Conservation (phyloP, 2,888 invertebrate species). For the Metalampra italica region DNA sequence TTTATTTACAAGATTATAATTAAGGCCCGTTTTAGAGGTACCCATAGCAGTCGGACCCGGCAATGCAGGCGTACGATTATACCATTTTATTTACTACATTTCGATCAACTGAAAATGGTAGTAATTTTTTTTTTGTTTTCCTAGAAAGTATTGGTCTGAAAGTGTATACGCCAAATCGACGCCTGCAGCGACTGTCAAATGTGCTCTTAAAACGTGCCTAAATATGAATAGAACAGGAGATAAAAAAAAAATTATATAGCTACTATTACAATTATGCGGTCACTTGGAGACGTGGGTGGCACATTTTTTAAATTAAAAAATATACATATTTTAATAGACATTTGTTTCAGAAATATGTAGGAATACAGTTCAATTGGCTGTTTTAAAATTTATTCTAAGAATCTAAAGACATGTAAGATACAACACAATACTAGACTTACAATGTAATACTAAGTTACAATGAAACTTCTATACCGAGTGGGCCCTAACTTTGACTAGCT, state of each 20-base stretch:
- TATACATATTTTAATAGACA: slow-evolving; percentile 9
- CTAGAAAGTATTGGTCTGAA: too few species aligned
- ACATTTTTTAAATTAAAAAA: slow-evolving; percentile 36
- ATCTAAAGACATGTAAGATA: neutral
- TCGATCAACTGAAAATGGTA: too few species aligned
- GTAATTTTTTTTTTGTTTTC: too few species aligned
- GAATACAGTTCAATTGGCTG: too few species aligned
- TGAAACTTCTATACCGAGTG: slow-evolving; percentile 4
- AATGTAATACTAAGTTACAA: slow-evolving; percentile 8
- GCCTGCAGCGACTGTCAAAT: too few species aligned
- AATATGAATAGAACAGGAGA: neutral
- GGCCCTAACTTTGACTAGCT: slow-evolving; percentile 47
- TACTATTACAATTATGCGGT: slow-evolving; percentile 56
- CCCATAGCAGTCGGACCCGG: slow-evolving; percentile 2
- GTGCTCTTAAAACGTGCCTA: too few species aligned
- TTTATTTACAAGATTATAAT: slow-evolving; percentile 36
- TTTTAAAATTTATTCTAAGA: too few species aligned
- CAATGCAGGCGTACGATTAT: too few species aligned
- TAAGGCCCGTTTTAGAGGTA: slow-evolving; percentile 19
- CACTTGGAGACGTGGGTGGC: slow-evolving; percentile 32
- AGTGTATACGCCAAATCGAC: too few species aligned
- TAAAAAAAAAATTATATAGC: slow-evolving; percentile 15
- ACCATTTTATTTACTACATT: too few species aligned
- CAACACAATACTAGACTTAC: neutral
- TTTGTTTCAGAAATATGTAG: too few species aligned